Evolutionary conservation across 2,113 vertebrate genomes (phyloP), one percentile per base, ranked within the genome.

Genomic region (Donacobius atricapilla): DNA sequence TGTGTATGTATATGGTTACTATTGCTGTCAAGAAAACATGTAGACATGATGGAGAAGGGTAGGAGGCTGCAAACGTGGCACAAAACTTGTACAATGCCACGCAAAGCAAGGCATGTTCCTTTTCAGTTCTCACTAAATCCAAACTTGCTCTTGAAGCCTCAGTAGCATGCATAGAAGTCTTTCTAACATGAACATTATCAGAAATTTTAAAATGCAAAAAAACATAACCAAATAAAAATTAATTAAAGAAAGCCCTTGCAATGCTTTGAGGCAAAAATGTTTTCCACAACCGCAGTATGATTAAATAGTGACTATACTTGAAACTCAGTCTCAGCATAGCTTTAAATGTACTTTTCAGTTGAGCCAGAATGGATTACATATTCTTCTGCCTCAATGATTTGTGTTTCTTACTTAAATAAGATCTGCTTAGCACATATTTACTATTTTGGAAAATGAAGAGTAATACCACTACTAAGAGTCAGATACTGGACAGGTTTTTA

Each of bases 241-340:
- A 70, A 37, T 3, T 2, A 13, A 25, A 70, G 30, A 39, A 39
- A 10, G 1, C 0, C 1, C 12, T 80, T 61, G 51, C 17, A 19
- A 10, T 57, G 23, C 9, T 76, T 44, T 78, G 19, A 70, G 12
- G 13, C 11, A 86, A 85, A 88, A 87, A 25, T 60, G 1, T 56
- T n/a, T 60, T 13, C 40, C 17, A 30, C 15, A 54, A n/a, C 2
- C 2, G 9, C 3, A 1, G 13, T 72, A 12, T 17, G 23, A n/a
- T 33, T 37, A 42, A 60, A 24, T 28, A 44, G 28, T n/a, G 9
- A 20, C 64, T 57, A 31, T 42, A 39, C 3, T 19, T 56, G 51
- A 78, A 79, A 65, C 24, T 60, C 35, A 60, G 27, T 48, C 45
- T 56, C 31, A 65, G 5, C 5, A 37, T 63, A 40, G 18, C 5